Base-by-base conservation (phyloP, 2,113 vertebrate genomes). In the Vicugna pacos region DNA sequence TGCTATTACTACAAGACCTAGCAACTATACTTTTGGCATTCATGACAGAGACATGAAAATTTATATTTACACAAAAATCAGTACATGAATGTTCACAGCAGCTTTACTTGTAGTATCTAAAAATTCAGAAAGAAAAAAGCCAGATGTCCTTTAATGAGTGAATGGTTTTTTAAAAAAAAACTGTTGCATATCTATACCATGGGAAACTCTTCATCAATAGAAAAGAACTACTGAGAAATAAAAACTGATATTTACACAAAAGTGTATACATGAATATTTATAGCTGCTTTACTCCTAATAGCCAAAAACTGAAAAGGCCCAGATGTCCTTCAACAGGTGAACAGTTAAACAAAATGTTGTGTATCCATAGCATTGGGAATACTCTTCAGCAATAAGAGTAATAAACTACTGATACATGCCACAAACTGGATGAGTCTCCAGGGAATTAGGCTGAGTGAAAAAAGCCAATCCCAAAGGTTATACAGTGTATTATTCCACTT, bases 31-130 rank as follows among this genome's bases (percentile, higher is more conserved):
- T 70, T 52, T 77, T 67, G 56, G 28, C 38, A 92, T 73, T 86
- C 15, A 62, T 83, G 80, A 81, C n/a, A 97, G 24, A 92, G 26
- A 93, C 77, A 67, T 22, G 52, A 72, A 96, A 83, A 91, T 16
- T 77, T 60, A 32, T 62, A 76, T 86, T 92, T 77, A 87, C 32
- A 90, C 38, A 67, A 90, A 93, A 95, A 85, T 54, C 32, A 35
- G 42, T 35, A 60, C 28, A 60, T 65, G 24, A 82, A 65, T 77
- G 28, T 92, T 96, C 35, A 88, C 3, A 88, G 32, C 35, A 87
- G 35, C 62, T 88, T 95, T 73, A 64, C 54, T n/a, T 83, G 11
- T 50, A 35, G n/a, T 77, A 95, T 64, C 38, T 20, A 89, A 79
- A 93, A 84, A 80, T 12, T 19, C 20, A 14, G 24, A n/a, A 77